A percentile compares a stretch with the other conserved stretches of the same genome.
phyloP scores from a whole-genome alignment of 2,797 vertebrate species.

The Fringilla coelebs region DNA sequence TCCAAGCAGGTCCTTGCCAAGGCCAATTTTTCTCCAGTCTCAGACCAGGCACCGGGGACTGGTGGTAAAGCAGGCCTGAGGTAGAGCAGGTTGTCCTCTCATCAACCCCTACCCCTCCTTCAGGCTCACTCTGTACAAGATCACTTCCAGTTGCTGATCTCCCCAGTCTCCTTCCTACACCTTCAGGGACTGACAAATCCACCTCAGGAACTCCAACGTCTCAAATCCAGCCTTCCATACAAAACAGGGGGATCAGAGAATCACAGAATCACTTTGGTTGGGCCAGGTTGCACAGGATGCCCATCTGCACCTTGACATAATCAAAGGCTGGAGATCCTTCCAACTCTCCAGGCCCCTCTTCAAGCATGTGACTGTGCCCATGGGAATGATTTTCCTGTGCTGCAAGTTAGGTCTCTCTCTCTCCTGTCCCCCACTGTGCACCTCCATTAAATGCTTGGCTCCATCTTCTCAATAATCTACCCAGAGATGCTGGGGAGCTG shows the following conservation, averaged over 20 bases:
- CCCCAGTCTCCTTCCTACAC: background rate
- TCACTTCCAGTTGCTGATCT: background rate
- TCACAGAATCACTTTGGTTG: background rate
- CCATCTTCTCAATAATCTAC: background rate
- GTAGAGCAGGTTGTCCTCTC: background rate
- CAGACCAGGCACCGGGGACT: background rate
- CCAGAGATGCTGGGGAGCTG: rapidly evolving
- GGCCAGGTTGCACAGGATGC: background rate
- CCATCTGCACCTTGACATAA: background rate
- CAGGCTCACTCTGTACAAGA: background rate
- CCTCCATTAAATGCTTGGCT: background rate
- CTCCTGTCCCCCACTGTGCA: background rate
- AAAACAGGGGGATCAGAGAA: background rate
- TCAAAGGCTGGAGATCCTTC: background rate
- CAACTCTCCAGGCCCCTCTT: background rate
- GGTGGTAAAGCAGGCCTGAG: background rate
- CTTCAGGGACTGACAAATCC: background rate
- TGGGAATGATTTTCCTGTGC: background rate
- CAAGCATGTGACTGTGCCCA: background rate
- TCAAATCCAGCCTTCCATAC: background rate
- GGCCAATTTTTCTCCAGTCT: background rate
- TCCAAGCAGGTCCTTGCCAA: background rate
- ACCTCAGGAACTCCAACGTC: background rate
- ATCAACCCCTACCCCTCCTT: background rate
- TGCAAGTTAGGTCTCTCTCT: background rate